Conservation (phyloP, 2,797 vertebrate genomes). For the Naso thynnoides region DNA sequence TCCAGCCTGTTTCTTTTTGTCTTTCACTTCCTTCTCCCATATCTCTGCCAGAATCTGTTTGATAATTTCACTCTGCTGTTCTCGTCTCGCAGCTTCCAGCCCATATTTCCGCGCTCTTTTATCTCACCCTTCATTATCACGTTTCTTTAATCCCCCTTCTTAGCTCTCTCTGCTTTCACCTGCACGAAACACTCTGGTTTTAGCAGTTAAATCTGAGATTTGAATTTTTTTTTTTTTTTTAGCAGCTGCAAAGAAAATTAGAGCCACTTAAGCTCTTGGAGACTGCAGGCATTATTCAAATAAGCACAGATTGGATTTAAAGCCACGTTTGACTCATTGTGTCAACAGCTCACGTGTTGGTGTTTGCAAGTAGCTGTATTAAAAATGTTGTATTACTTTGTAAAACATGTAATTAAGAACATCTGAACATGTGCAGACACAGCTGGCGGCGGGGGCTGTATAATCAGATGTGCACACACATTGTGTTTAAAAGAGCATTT, state of each 20-base stretch:
- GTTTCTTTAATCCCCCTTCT: slow-evolving; percentile 50
- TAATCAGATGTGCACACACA: slow-evolving; percentile 41
- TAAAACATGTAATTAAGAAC: slow-evolving; percentile 53
- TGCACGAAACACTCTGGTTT: slow-evolving; percentile 18
- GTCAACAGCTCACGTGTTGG: slow-evolving; percentile 34
- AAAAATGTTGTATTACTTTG: slow-evolving; percentile 43
- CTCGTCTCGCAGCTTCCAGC: slow-evolving; percentile 21
- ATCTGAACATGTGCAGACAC: slow-evolving; percentile 40
- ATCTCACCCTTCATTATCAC: slow-evolving; percentile 46
- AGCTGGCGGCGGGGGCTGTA: slow-evolving; percentile 47
- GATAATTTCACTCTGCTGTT: slow-evolving; percentile 33
- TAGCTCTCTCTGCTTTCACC: slow-evolving; percentile 31
- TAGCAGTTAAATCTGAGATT: slow-evolving; percentile 15
- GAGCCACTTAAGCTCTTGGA: slow-evolving; percentile 37
- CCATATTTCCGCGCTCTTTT: slow-evolving; percentile 39
- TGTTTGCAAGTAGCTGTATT: slow-evolving; percentile 45
- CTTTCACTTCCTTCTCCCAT: slow-evolving; percentile 14
- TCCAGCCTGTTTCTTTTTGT: slow-evolving; percentile 30
- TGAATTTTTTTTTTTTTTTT: not conserved
- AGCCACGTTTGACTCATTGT: slow-evolving; percentile 24
- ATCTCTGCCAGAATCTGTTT: slow-evolving; percentile 37
- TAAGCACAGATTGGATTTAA: slow-evolving; percentile 42
- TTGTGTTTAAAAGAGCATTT: slow-evolving; percentile 39
- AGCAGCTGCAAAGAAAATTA: slow-evolving; percentile 39
- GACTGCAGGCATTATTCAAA: slow-evolving; percentile 46